Evolutionary conservation across 2,797 vertebrate species (phyloP), one percentile per base, ranked within the genome.

Genomic region (Schizopygopsis pylzovi): DNA sequence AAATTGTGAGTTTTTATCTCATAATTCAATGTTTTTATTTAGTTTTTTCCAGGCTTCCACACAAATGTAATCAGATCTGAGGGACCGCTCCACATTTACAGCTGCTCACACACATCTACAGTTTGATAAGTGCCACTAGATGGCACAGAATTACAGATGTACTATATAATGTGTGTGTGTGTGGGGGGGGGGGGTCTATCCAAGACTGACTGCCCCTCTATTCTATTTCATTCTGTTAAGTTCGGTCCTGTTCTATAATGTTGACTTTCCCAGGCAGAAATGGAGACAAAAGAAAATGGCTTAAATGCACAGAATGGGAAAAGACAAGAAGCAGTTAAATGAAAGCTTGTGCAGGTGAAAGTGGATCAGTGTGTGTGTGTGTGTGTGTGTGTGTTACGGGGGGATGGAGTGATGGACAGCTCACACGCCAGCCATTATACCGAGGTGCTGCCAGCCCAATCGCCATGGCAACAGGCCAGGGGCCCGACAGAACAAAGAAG

Each of bases 341-440:
- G 18, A 39, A 22, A 28, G 43, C 18, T 10, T 56, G 39, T 67
- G 54, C 70, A 78, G 68, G 73, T 87, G 20, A 67, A 54, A 73
- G 39, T 39, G 45, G 49, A 18, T 85, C 73, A 63, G 83, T 73
- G 83, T 56, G 71, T 63, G 54, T 79, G 71, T 80, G 78, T 85
- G 41, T 85, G 25, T 28, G 25, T 81, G 82, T 73, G 37, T 82
- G 63, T 68, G 83, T 72, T 9, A 63, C 39, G 71, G 85, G 41
- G 47, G 52, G 79, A 25, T 85, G 75, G 80, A 81, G 68, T 93
- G 93, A 94, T 92, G 91, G 93, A 93, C 90, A 89, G 92, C 92
- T 94, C 93, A 93, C 94, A 94, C 92, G 93, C 92, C 92, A 92
- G 89, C 88, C 91, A 92, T 92, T 91, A 94, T 89, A 93, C 92